A percentile compares a stretch with the other conserved stretches of the same genome.
phyloP scores from a whole-genome alignment of 2,113 vertebrate species.

The Bucco capensis region DNA sequence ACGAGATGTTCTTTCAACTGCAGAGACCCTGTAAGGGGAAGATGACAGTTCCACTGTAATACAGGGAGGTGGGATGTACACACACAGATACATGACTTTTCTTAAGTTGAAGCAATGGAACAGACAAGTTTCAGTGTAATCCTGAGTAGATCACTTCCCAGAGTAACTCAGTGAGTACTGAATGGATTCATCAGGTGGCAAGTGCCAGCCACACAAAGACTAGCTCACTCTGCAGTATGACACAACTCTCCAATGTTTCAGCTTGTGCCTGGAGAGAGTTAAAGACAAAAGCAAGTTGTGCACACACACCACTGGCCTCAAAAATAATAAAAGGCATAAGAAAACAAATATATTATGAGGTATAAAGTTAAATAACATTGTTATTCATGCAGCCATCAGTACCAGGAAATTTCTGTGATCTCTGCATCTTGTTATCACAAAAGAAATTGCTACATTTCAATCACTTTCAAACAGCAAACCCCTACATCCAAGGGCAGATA shows the following conservation, averaged over 20 bases:
- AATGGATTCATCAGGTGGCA: background rate
- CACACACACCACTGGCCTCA: background rate
- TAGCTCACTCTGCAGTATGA: background rate
- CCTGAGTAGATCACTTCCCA: background rate
- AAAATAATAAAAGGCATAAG: too few species aligned
- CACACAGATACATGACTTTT: background rate
- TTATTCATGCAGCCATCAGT: background rate
- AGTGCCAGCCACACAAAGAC: background rate
- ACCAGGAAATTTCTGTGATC: background rate
- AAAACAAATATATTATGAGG: background rate
- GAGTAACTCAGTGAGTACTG: background rate
- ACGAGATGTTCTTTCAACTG: background rate
- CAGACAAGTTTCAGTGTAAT: background rate
- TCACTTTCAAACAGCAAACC: background rate
- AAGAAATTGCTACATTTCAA: background rate
- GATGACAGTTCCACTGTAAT: background rate
- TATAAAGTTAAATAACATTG: background rate
- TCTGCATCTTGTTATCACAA: background rate
- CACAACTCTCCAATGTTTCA: background rate
- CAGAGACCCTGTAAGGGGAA: background rate
- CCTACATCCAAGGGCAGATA: background rate
- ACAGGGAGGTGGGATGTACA: background rate
- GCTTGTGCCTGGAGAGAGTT: background rate
- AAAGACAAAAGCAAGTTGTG: background rate
- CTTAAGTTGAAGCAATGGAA: background rate